phyloP scores from a whole-genome alignment of 2,797 vertebrate genomes.

The Clangula hyemalis region DNA sequence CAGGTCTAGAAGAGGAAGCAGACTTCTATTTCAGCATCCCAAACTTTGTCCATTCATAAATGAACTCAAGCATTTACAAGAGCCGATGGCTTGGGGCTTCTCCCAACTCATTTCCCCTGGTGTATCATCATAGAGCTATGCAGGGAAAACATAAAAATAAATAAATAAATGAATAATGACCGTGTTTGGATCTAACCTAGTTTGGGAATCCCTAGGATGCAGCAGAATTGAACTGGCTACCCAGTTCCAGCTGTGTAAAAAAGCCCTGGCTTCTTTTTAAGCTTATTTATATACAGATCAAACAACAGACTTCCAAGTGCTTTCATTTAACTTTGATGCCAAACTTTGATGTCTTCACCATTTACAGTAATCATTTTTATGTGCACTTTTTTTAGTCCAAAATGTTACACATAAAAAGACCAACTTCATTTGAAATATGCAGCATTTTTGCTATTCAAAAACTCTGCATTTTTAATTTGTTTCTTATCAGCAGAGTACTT shows the following conservation, averaged over 20 bases:
- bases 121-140: background rate
- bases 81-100: background rate
- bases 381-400: slow-evolving; percentile 43
- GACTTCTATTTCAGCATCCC: background rate
- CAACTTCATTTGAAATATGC: slow-evolving; percentile 40
- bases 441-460: slow-evolving; percentile 39
- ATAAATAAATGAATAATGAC: background rate
- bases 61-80: background rate
- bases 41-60: background rate
- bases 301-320: slow-evolving; percentile 49
- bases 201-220: slow-evolving; percentile 31
- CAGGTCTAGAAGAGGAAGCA: background rate
- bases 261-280: slow-evolving; percentile 15
- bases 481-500: slow-evolving; percentile 66
- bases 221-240: slow-evolving; percentile 16
- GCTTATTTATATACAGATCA: slow-evolving; percentile 58
- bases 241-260: background rate
- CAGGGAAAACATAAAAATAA: background rate
- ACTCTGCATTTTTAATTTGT: slow-evolving; percentile 64
- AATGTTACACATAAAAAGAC: slow-evolving; percentile 45
- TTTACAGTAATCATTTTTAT: slow-evolving; percentile 56
- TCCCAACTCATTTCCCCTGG: background rate
- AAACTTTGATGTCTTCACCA: slow-evolving; percentile 54
- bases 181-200: background rate
- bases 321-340: slow-evolving; percentile 53